Evolutionary conservation across 2,113 vertebrate genomes (phyloP), one percentile per base, ranked within the genome.

Genomic region (Panthera uncia): DNA sequence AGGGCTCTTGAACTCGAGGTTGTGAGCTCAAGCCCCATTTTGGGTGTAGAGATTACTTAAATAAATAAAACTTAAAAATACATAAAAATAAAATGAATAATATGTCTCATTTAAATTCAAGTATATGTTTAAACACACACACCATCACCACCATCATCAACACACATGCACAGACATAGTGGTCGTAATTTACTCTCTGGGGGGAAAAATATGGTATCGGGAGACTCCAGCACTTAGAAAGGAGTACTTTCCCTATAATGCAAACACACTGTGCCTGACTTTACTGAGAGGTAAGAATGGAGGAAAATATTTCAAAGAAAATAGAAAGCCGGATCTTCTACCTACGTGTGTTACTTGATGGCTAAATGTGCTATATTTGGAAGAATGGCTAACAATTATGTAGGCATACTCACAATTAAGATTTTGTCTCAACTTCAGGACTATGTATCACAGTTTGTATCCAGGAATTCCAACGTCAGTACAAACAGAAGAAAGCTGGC

Each of bases 401-500:
- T 31, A n/a, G 38, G 7, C 61, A 41, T 31, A 38, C 31, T 73
- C 33, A 73, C 89, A 87, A 65, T 55, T 57, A 88, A 89, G 13
- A 21, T 52, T 69, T 79, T 83, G n/a, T 84, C 76, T 94, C 63
- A 82, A 92, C 96, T 97, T 91, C 95, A 97, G 97, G 63, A 45
- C 0, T 14, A 1, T 21, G 3, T 87, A 92, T 76, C 21, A 11
- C 9, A 21, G 0, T 23, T 45, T 92, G 10, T 52, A 48, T 81
- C 4, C 55, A 52, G 25, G 52, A 95, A 52, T 95, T 61, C 92
- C 88, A 66, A n/a, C 7, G 6, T 93, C 94, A 33, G 52, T 97
- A 71, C 97, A 98, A 92, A 98, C 97, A 61, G 97, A 98, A 29
- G 95, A 98, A 84, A 98, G 97, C 1, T 98, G 98, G 98, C 96